Conservation (phyloP, 2,888 invertebrate genomes). For the Parnassius glacialis region DNA sequence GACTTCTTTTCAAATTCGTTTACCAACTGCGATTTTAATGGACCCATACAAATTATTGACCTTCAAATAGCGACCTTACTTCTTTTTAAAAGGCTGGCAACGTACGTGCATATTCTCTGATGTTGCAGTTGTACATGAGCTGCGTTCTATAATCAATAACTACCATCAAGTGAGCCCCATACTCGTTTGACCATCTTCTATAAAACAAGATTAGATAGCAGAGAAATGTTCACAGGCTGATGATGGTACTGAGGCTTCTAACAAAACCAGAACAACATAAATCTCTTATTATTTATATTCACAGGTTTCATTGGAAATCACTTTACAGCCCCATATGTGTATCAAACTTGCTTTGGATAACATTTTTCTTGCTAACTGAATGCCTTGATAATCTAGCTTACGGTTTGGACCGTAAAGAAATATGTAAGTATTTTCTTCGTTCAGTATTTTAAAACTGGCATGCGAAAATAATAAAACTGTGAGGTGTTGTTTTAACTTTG, state of each 20-base stretch:
- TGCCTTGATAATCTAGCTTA: constrained; percentile 8
- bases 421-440: constrained; percentile 13
- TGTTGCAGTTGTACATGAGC: no score
- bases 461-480: not conserved
- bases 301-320: constrained; percentile 15
- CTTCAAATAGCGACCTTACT: no score
- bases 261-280: not conserved
- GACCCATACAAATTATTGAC: no score
- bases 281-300: not conserved
- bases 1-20: no score
- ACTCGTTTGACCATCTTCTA: no score
- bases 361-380: constrained; percentile 4
- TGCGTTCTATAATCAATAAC: no score
- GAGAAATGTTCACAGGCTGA: not conserved
- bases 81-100: no score
- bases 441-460: not conserved
- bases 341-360: constrained; percentile 15
- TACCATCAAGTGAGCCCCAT: no score
- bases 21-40: no score
- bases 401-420: constrained; percentile 18
- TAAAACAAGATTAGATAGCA: no score
- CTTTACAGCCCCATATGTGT: constrained; percentile 5
- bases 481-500: not conserved
- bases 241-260: not conserved
- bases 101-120: no score